Conservation (phyloP, 2,113 vertebrate genomes). For the Steatornis caripensis region DNA sequence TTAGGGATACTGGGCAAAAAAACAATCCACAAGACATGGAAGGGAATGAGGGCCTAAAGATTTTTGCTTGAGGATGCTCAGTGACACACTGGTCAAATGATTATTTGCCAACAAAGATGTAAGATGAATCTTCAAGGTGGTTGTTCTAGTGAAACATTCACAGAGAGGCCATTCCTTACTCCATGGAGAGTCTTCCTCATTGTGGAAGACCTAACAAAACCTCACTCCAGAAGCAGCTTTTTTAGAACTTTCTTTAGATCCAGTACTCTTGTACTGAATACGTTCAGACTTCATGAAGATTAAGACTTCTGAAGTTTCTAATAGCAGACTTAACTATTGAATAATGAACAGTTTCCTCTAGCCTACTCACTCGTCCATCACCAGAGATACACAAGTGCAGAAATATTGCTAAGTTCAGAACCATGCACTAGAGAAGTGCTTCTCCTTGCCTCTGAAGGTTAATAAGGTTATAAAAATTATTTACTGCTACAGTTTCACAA, state of each 20-base stretch:
- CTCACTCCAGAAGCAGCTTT: neutral
- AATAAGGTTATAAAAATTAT: neutral
- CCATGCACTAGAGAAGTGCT: neutral
- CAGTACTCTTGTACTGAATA: neutral
- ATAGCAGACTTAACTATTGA: neutral
- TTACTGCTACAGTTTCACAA: neutral
- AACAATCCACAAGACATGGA: neutral
- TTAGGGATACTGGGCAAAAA: neutral
- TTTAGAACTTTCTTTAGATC: neutral
- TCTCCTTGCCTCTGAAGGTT: neutral
- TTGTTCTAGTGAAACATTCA: neutral
- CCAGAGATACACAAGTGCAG: neutral
- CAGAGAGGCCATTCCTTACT: neutral
- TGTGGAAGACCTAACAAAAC: neutral
- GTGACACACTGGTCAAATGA: neutral
- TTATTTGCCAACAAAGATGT: neutral
- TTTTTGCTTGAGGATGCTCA: neutral
- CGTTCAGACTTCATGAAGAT: neutral
- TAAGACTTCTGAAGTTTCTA: neutral
- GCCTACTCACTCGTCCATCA: neutral
- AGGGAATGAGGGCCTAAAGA: neutral
- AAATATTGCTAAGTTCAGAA: neutral
- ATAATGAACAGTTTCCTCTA: neutral
- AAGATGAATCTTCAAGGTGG: neutral
- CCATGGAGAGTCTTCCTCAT: neutral